A percentile compares a stretch with the other conserved stretches of the same genome.
phyloP scores from a whole-genome alignment of 1,140 invertebrate genomes.

The Ceratosolen fusciceps region DNA sequence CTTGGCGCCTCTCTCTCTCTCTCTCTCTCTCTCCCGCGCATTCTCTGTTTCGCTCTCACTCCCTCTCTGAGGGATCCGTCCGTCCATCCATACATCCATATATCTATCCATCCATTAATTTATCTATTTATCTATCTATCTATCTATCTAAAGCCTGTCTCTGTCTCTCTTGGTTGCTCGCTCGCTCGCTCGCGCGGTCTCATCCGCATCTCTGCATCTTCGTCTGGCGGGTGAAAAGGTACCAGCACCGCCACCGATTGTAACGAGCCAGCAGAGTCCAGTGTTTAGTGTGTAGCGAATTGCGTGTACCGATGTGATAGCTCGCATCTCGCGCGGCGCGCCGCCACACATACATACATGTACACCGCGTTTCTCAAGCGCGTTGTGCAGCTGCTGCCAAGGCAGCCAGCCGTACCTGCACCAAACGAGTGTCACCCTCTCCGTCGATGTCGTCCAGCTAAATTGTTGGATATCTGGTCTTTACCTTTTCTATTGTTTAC shows the following conservation, averaged over 20 bases:
- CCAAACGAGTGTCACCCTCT: neutral
- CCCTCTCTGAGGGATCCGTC: no score
- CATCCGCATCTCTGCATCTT: neutral
- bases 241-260: neutral
- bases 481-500: conserved; percentile 68
- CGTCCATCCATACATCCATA: neutral
- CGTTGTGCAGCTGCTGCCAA: conserved; percentile 13
- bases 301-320: conserved; percentile 24
- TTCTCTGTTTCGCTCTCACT: neutral
- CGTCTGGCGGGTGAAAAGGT: neutral
- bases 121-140: conserved; percentile 14
- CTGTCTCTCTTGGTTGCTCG: conserved; percentile 4
- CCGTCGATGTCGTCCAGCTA: neutral
- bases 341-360: conserved; percentile 21
- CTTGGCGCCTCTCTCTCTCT: conserved; percentile 30
- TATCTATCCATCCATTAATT: neutral
- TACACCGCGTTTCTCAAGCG: neutral
- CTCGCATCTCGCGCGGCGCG: conserved; percentile 11
- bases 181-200: neutral
- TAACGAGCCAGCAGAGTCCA: conserved; percentile 3
- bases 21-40: neutral
- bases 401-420: neutral
- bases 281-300: conserved; percentile 3
- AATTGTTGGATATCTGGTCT: conserved; percentile 15
- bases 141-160: neutral